phyloP scores from a whole-genome alignment of 2,113 vertebrate species.

The Chaenogobius annularis region DNA sequence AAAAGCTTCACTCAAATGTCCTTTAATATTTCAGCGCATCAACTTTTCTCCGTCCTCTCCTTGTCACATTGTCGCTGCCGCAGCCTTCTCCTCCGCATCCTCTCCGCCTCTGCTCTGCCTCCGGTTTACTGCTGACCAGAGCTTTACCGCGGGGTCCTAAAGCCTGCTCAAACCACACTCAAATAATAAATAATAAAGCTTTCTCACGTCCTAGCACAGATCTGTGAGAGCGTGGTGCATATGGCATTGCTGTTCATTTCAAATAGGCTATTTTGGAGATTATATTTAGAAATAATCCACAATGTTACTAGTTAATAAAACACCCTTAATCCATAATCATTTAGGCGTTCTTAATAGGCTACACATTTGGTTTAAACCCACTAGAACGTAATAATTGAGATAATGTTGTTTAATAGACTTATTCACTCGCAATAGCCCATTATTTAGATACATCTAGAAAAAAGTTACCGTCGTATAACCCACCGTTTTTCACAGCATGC shows the following conservation, averaged over 20 bases:
- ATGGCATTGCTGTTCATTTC: background rate
- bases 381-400: background rate
- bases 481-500: too few species aligned
- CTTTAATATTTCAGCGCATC: conserved; percentile 4
- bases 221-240: background rate
- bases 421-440: too few species aligned
- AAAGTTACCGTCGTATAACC: too few species aligned
- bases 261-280: background rate
- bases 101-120: conserved; percentile 25
- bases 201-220: background rate
- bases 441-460: too few species aligned
- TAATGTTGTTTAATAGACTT: too few species aligned
- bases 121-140: conserved; percentile 28
- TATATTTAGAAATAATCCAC: background rate
- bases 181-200: background rate
- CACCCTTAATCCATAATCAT: background rate
- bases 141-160: conserved; percentile 63
- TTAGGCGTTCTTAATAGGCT: background rate
- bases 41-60: conserved; percentile 15
- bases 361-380: background rate
- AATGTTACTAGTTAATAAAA: background rate
- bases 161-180: conserved; percentile 20
- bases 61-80: conserved; percentile 12
- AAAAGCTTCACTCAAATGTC: background rate
- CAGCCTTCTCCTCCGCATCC: conserved; percentile 6